Evolutionary conservation across 2,113 vertebrate species (phyloP).

Genomic region (Hystrix cristata): DNA sequence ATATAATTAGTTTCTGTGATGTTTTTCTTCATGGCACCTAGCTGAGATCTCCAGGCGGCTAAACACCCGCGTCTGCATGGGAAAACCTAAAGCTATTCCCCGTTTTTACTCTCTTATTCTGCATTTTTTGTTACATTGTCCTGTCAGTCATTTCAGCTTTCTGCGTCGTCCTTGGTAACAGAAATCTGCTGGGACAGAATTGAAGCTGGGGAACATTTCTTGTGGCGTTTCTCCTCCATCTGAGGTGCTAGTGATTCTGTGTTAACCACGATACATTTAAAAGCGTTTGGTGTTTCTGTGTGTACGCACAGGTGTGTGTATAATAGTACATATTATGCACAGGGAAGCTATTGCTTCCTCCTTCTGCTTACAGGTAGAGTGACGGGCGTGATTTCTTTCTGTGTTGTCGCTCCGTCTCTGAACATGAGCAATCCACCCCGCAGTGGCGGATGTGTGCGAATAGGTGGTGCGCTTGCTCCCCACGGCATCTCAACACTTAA

Average conservation of each 20-base stretch:
- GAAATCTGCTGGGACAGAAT: not conserved
- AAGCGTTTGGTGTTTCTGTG: not conserved
- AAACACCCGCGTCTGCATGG: not conserved
- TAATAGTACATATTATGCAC: not conserved
- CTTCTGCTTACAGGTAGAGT: not conserved
- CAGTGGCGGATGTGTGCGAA: not conserved
- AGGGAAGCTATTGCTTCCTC: not conserved
- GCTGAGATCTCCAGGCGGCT: not conserved
- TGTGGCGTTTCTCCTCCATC: not conserved
- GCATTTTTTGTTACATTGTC: not conserved
- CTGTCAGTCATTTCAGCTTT: not conserved
- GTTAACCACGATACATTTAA: not conserved
- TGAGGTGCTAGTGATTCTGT: accelerated
- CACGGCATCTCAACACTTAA: constrained; percentile 59
- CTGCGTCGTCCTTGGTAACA: not conserved
- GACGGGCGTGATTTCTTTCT: not conserved
- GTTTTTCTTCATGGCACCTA: not conserved
- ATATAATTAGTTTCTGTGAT: constrained; percentile 35
- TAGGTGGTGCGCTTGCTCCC: constrained; percentile 37
- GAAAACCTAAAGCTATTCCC: not conserved
- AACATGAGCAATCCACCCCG: not conserved
- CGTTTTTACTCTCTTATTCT: not conserved
- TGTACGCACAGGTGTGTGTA: accelerated
- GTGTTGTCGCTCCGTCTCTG: not conserved
- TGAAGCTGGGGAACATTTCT: not conserved